Evolutionary conservation across 2,888 invertebrate genomes (phyloP), one percentile per base, ranked within the genome.

Genomic region (Ashinkailepas kermadecensis): DNA sequence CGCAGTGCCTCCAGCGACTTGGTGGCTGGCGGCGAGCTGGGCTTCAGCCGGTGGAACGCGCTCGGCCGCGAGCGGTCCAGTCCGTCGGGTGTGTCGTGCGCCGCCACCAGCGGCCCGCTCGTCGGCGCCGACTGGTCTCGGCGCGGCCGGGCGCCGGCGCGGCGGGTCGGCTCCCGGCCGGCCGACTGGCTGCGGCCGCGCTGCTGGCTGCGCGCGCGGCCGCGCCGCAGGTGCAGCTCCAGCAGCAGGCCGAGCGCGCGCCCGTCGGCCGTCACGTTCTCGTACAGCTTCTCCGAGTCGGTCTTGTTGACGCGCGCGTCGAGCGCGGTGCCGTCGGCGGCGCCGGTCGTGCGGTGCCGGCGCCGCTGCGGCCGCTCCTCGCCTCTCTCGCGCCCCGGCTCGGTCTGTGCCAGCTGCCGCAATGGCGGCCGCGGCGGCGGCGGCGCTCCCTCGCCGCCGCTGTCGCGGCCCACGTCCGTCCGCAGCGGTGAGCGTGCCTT

Each of bases 361-460:
- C 25, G 54, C 86, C 84, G 62, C 85, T 85, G 13, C 84, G 82
- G 25, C 82, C 18, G 78, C 80, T 58, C 80, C 64, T 54, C 82
- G 80, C 57, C 94, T 94, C 91, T 87, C 94, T 94, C 92, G 92
- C 85, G 92, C 93, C 85, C 93, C 93, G 86, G 94, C 94, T 94
- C 94, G 94, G 86, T 94, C 94, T 0, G 92, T 93, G 0, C 90
- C 91, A 80, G 91, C 64, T 58, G 86, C 84, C 62, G 86, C 85
- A 18, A 78, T 57, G 11, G 85, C 87, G 78, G 89, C 90, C 9
- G 81, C 57, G 15, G 64, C 79, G 21, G 81, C 15, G n/a, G 81
- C 74, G n/a, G 39, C 4, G 39, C 39, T 39, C 39, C 39, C 39
- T 39, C 39, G 39, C 39, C 39, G 39, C 39, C 39, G 39, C 39